Evolutionary conservation across 2,113 vertebrate species (phyloP), one percentile per base, ranked within the genome.

Genomic region (Balaeniceps rex): DNA sequence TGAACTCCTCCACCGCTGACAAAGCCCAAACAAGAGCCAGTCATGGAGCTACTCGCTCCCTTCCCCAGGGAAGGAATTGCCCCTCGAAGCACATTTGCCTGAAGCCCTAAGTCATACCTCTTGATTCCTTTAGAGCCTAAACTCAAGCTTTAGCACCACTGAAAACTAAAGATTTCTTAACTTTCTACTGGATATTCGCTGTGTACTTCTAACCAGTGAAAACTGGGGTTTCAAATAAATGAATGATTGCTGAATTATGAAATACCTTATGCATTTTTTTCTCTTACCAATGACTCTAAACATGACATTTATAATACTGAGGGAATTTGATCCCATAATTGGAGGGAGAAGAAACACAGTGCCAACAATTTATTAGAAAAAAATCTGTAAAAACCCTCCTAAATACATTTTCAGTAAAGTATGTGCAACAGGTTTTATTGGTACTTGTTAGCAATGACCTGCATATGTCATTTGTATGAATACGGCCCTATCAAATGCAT

Each of bases 351-450:
- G 55, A 86, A 90, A 81, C 0, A 0, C 68, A 31, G 55, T 8
- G 42, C 68, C 71, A 88, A 77, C 11, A 47, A 92, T 65, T 91
- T 78, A 88, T 79, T 64, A 6, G 12, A 57, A 49, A 58, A 44
- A 34, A 54, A 55, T 11, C 33, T 23, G 49, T n/a, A 54, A 79
- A 80, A 76, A 1, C 6, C 28, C 14, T 78, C 44, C 52, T 40
- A 33, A 76, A 74, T 51, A 72, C 58, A 61, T 95, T 93, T 87
- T 89, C 81, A 76, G 42, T 57, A 6, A 91, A 87, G 49, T 17
- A 51, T 46, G 52, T 84, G 91, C 93, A 94, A 97, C 94, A 96
- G 91, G 95, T 94, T 97, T 93, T 93, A 97, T 80, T 97, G 94
- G 93, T 79, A 85, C 84, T 89, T 97, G 83, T 93, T 93, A 96